phyloP scores from a whole-genome alignment of 92 coral and sea anemone species.

The Pocillopora meandrina region DNA sequence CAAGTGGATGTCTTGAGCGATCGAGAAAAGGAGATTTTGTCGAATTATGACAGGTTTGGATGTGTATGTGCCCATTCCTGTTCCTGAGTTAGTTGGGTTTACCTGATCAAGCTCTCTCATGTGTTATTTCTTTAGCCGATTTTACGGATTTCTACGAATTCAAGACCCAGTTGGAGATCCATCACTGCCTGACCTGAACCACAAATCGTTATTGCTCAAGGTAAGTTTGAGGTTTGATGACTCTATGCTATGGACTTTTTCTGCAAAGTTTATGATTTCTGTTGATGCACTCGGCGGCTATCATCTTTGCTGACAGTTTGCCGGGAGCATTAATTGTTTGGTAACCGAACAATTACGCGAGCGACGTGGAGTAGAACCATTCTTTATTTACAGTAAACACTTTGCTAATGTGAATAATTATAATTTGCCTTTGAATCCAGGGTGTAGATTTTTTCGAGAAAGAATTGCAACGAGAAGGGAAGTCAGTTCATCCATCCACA shows the following conservation, averaged over 20 bases:
- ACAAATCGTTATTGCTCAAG: conserved; percentile 89
- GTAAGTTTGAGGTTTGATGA: conserved; percentile 59
- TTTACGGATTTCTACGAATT: conserved; percentile 96
- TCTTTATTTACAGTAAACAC: not conserved
- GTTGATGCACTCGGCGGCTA: not conserved
- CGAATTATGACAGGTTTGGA: conserved; percentile 95
- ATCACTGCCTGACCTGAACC: conserved; percentile 87
- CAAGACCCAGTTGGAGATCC: conserved; percentile 98
- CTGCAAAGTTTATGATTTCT: conserved; percentile 23
- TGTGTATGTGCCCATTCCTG: conserved; percentile 6
- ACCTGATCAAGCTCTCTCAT: conserved; percentile 12
- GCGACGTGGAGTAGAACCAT: conserved; percentile 7
- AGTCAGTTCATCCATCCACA: conserved; percentile 76
- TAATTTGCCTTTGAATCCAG: conserved; percentile 40
- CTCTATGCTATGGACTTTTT: conserved; percentile 3
- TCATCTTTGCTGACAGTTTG: conserved; percentile 16
- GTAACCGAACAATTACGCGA: conserved; percentile 7
- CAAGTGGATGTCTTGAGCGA: conserved; percentile 99
- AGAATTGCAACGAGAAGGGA: conserved; percentile 79
- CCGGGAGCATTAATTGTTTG: conserved; percentile 21
- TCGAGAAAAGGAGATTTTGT: conserved; percentile 96
- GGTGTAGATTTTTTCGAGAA: conserved; percentile 88
- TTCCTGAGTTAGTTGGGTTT: conserved; percentile 24
- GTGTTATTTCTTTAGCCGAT: conserved; percentile 81
- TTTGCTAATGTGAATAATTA: not conserved